phyloP scores from a whole-genome alignment of 2,888 invertebrate species.

The Caenorhabditis parvicauda region DNA sequence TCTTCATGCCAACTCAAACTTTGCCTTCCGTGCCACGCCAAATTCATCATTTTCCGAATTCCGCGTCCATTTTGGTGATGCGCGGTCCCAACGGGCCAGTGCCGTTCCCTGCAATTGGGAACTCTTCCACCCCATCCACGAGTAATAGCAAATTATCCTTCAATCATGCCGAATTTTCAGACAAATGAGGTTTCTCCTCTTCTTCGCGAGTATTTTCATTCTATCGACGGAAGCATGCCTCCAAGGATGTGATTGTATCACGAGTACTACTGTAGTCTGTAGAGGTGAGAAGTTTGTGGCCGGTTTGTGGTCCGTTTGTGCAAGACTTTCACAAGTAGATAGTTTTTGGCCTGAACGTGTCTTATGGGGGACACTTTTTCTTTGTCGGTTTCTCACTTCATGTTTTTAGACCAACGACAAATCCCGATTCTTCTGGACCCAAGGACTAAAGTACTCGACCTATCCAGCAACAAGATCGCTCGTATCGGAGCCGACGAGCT shows the following conservation, averaged over 20 bases:
- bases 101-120: too few relatives aligned
- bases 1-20: too few relatives aligned
- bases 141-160: not conserved
- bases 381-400: too few relatives aligned
- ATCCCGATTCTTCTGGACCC: slow-evolving; percentile 42
- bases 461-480: slow-evolving; percentile 30
- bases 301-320: too few relatives aligned
- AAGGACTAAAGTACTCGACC: slow-evolving; percentile 25
- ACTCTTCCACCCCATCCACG: not conserved
- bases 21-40: too few relatives aligned
- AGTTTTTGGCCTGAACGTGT: not conserved
- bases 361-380: not conserved
- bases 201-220: not conserved
- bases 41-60: too few relatives aligned
- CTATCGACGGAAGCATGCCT: slow-evolving; percentile 17
- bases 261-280: slow-evolving; percentile 23
- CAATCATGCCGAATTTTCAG: not conserved
- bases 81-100: too few relatives aligned
- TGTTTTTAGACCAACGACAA: too few relatives aligned
- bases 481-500: slow-evolving; percentile 34
- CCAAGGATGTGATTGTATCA: slow-evolving; percentile 32
- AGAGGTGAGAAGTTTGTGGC: too few relatives aligned
- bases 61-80: too few relatives aligned
- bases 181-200: not conserved
- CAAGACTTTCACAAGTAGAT: not conserved